These are phyloP conservation scores for Oppia nitens DNA, from an alignment of 1,140 invertebrate species.

Conservation along the genomic window DNA sequence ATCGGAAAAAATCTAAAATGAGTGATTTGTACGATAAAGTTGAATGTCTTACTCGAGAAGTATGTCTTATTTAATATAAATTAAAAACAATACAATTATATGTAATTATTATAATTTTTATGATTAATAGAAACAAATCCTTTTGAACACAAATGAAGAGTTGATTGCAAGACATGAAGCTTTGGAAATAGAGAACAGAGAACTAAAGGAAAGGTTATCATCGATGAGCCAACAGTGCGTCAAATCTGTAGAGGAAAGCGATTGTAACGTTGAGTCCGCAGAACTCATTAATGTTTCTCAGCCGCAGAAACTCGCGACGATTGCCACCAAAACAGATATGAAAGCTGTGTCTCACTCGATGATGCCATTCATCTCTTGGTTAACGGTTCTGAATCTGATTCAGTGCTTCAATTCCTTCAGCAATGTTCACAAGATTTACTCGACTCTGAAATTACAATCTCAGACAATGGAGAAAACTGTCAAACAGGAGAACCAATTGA, in stretches of 20 bases:
- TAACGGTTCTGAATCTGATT: background rate
- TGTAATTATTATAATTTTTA: too few species aligned
- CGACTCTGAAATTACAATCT: background rate
- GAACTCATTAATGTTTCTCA: background rate
- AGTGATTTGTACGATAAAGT: conserved; percentile 52
- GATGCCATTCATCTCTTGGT: background rate
- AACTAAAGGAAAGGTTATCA: background rate
- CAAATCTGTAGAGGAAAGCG: background rate
- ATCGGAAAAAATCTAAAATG: conserved; percentile 85
- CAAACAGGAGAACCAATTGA: background rate
- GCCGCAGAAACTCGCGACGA: background rate
- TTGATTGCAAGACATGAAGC: background rate
- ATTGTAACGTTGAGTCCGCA: background rate
- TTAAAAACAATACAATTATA: too few species aligned
- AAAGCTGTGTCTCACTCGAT: background rate
- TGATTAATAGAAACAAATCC: background rate
- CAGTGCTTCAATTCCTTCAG: background rate
- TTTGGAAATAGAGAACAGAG: background rate
- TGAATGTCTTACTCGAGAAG: background rate
- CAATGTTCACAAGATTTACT: background rate
- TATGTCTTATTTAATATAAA: too few species aligned
- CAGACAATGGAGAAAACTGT: background rate
- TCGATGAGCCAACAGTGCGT: background rate
- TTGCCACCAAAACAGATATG: background rate
- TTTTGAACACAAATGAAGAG: background rate